Evolutionary conservation across 2,113 vertebrate genomes (phyloP).

Genomic region (Pipa parva): DNA sequence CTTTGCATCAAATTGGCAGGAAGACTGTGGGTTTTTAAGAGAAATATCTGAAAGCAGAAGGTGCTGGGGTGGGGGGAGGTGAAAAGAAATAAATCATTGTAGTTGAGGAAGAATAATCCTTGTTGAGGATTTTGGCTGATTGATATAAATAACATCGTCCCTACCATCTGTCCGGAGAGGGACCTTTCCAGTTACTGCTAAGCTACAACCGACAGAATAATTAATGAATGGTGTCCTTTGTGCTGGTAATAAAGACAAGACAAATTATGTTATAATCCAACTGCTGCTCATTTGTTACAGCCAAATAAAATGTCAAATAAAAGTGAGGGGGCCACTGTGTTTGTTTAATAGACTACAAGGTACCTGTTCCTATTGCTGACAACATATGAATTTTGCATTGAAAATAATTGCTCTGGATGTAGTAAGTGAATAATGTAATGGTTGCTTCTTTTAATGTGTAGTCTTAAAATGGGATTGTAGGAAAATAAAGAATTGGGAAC

Average conservation of each 20-base stretch:
- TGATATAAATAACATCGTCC: constrained; percentile 99
- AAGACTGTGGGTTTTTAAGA: constrained; percentile 74
- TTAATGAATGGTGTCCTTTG: constrained; percentile 99
- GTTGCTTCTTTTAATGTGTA: no score
- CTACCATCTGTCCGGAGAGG: constrained; percentile 99
- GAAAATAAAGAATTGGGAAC: no score
- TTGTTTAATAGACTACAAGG: constrained; percentile 94
- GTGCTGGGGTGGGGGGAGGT: constrained; percentile 71
- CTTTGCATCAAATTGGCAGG: constrained; percentile 65
- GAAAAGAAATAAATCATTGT: constrained; percentile 96
- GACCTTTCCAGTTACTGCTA: constrained; percentile 99
- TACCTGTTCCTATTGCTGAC: constrained; percentile 89
- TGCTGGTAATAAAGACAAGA: constrained; percentile 99
- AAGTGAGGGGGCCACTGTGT: constrained; percentile 94
- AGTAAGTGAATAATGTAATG: no score
- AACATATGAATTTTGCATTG: constrained; percentile 53
- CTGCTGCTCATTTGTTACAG: constrained; percentile 99
- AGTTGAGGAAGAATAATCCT: constrained; percentile 99
- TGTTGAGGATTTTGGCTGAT: constrained; percentile 99
- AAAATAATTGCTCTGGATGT: constrained; percentile 45
- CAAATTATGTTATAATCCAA: constrained; percentile 99
- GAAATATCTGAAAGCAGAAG: constrained; percentile 79
- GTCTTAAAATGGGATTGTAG: no score
- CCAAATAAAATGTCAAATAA: constrained; percentile 99
- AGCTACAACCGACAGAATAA: constrained; percentile 98